A percentile compares a stretch with the other conserved stretches of the same genome.
Conservation (phyloP, 2,797 vertebrate genomes). For the Chiroxiphia lanceolata region DNA sequence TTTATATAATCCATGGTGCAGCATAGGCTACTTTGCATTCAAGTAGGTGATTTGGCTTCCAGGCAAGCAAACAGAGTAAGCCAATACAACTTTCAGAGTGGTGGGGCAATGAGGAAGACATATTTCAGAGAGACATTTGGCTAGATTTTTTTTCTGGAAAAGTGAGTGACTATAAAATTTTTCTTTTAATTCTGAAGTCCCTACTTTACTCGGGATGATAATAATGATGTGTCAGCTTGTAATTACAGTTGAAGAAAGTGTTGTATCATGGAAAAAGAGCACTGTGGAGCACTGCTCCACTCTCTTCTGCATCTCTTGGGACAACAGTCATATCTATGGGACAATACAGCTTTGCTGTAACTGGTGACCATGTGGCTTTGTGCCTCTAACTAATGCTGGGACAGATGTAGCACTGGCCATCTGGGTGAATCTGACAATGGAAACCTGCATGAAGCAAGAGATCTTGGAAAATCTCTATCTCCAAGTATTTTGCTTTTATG, state of each 20-base stretch:
- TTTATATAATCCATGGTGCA: neutral
- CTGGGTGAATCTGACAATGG: neutral
- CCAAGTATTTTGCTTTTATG: neutral
- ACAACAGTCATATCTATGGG: neutral
- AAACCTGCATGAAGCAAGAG: neutral
- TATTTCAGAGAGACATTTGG: neutral
- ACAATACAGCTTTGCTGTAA: neutral
- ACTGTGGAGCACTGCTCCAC: neutral
- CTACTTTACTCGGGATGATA: neutral
- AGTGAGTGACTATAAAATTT: neutral
- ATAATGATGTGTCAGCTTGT: neutral
- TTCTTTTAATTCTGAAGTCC: neutral
- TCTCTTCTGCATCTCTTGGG: neutral
- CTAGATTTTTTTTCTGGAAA: neutral
- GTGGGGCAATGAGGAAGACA: neutral
- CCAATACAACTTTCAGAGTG: neutral
- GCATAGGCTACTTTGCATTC: neutral
- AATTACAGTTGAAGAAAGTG: neutral
- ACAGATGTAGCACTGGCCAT: neutral
- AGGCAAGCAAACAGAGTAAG: neutral
- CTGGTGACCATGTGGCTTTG: neutral
- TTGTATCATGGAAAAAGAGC: neutral
- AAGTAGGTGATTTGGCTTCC: neutral
- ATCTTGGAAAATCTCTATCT: neutral
- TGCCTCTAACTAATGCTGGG: neutral